Percentiles rank a stretch among this genome's conserved stretches.
Evolutionary conservation across 2,113 vertebrate species (phyloP).

Genomic region (Balaeniceps rex): DNA sequence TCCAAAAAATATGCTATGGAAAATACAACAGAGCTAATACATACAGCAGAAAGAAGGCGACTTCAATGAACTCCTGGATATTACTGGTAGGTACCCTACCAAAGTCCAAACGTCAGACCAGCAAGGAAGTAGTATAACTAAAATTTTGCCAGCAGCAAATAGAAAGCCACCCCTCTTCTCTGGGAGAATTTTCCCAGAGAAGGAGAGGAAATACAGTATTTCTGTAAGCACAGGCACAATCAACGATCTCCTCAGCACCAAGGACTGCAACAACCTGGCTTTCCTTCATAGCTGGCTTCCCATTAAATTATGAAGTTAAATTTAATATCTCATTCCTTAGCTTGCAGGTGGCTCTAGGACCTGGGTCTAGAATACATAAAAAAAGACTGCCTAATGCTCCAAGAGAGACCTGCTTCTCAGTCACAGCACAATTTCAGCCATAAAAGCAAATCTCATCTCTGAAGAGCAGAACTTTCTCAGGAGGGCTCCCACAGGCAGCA

Average conservation of each 20-base stretch:
- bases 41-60: not conserved
- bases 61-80: not conserved
- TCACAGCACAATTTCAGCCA: not conserved
- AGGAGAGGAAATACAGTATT: not conserved
- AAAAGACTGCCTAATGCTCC: not conserved
- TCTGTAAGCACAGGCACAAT: not conserved
- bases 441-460: not conserved
- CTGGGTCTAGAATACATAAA: not conserved
- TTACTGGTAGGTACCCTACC: not conserved
- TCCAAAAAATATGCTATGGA: not conserved
- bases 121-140: not conserved
- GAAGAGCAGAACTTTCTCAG: not conserved
- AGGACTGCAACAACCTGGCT: not conserved
- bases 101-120: not conserved
- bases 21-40: not conserved
- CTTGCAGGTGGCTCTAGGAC: not conserved
- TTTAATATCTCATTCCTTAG: not conserved
- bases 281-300: not conserved
- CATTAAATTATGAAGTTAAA: not conserved
- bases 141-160: not conserved
- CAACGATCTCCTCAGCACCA: not conserved
- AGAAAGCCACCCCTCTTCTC: not conserved
- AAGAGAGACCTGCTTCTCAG: not conserved
- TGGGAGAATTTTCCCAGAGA: not conserved
- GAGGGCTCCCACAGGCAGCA: not conserved